Evolutionary conservation across 1,140 invertebrate genomes (phyloP).

Genomic region (Doryteuthis pealeii): DNA sequence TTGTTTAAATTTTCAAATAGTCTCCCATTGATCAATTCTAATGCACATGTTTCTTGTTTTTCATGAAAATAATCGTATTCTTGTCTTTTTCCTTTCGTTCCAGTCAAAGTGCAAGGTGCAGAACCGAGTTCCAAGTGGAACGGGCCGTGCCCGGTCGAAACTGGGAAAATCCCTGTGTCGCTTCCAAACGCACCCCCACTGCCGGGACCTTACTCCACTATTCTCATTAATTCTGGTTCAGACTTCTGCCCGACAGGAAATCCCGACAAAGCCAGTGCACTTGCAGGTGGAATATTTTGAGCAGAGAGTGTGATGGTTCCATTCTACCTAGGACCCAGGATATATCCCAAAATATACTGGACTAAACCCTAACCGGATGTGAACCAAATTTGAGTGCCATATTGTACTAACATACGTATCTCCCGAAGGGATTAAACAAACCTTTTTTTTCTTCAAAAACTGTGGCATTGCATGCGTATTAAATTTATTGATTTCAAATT

Average conservation of each 20-base stretch:
- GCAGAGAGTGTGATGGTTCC: not conserved
- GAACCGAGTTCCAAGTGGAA: conserved; percentile 28
- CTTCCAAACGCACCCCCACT: conserved; percentile 20
- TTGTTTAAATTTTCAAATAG: too few species aligned
- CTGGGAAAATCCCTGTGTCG: conserved; percentile 22
- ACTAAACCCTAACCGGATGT: not conserved
- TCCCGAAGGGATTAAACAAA: not conserved
- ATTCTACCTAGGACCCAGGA: not conserved
- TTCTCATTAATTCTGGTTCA: conserved; percentile 21
- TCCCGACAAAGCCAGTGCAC: conserved; percentile 23
- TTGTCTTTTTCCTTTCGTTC: conserved; percentile 3
- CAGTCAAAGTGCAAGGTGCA: conserved; percentile 21
- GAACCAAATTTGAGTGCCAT: not conserved
- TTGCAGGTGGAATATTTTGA: conserved; percentile 27
- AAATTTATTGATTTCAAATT: not conserved
- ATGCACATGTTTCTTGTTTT: too few species aligned
- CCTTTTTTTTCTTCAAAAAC: not conserved
- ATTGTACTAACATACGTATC: not conserved
- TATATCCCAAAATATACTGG: conserved; percentile 2
- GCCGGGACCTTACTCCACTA: conserved; percentile 28
- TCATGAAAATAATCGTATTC: not conserved
- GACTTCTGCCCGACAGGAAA: conserved; percentile 22
- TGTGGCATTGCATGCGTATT: conserved; percentile 4
- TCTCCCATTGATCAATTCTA: too few species aligned
- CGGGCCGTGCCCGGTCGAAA: conserved; percentile 20